Percentiles rank a stretch among this genome's conserved stretches.
These are phyloP conservation scores for Scalopus aquaticus DNA, from an alignment of 2,113 vertebrate genomes.

Conservation along the genomic window DNA sequence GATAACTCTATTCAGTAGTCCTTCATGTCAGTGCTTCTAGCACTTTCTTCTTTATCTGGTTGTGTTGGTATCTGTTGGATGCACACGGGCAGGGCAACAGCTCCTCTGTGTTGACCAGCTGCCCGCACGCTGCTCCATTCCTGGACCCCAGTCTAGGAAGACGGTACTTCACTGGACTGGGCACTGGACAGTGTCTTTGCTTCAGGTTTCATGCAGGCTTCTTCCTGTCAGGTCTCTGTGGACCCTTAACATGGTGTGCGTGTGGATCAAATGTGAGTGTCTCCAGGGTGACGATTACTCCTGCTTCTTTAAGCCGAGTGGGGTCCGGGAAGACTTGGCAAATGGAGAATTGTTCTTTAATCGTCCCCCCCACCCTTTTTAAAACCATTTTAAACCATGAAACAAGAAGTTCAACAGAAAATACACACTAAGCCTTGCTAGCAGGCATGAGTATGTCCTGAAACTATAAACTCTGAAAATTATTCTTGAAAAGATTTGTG, in stretches of 20 bases:
- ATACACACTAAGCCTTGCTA: not conserved
- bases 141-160: not conserved
- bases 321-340: not conserved
- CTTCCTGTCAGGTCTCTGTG: not conserved
- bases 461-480: not conserved
- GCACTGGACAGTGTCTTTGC: not conserved
- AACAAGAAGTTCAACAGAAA: not conserved
- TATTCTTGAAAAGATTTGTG: not conserved
- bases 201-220: not conserved
- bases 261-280: not conserved
- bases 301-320: not conserved
- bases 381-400: too few relatives aligned
- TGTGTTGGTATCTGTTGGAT: not conserved
- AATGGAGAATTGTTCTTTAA: not conserved
- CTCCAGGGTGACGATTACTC: not conserved
- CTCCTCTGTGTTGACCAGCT: not conserved
- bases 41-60: not conserved
- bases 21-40: not conserved
- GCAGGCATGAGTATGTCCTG: not conserved
- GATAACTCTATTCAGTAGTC: not conserved
- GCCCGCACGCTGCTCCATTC: not conserved
- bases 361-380: not conserved
- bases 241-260: not conserved
- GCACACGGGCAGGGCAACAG: not conserved
- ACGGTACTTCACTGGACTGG: not conserved